phyloP scores from a whole-genome alignment of 2,113 vertebrate genomes.

The Channa maculata region DNA sequence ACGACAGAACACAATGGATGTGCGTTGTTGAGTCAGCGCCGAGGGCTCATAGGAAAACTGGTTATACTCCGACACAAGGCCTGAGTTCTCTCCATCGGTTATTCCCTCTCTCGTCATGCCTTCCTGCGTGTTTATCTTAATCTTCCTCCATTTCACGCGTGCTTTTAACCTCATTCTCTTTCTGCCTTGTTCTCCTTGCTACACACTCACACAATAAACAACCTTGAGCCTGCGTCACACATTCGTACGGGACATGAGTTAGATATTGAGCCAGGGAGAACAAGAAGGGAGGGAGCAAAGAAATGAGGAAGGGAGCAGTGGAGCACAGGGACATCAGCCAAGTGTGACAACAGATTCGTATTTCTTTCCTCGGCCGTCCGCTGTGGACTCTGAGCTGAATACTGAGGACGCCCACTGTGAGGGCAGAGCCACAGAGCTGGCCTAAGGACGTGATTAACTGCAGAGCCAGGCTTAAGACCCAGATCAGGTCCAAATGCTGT shows the following conservation, averaged over 20 bases:
- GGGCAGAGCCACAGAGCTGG: conserved; percentile 64
- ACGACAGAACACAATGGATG: conserved; percentile 44
- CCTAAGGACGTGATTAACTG: neutral
- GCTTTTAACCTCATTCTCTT: conserved; percentile 24
- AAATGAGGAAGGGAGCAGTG: conserved; percentile 46
- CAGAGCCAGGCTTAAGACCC: neutral
- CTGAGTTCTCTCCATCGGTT: conserved; percentile 64
- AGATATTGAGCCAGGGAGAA: conserved; percentile 51
- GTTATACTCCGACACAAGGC: conserved; percentile 27
- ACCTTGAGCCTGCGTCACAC: conserved; percentile 37
- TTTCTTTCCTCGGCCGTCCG: conserved; percentile 73
- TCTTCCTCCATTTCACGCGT: conserved; percentile 34
- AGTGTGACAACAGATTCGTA: conserved; percentile 82
- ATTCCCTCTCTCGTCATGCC: neutral
- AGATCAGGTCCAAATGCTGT: neutral
- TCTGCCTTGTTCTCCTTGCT: neutral
- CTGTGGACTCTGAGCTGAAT: conserved; percentile 82
- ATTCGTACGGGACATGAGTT: conserved; percentile 59
- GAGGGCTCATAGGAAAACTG: conserved; percentile 45
- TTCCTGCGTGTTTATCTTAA: conserved; percentile 19
- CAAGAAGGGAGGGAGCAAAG: conserved; percentile 21
- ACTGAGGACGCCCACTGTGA: conserved; percentile 78
- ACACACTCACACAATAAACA: conserved; percentile 38
- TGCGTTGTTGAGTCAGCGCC: conserved; percentile 18
- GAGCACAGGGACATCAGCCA: conserved; percentile 78